Evolutionary conservation across 2,888 invertebrate genomes (phyloP).

Genomic region (Dolichopus griseipennis): DNA sequence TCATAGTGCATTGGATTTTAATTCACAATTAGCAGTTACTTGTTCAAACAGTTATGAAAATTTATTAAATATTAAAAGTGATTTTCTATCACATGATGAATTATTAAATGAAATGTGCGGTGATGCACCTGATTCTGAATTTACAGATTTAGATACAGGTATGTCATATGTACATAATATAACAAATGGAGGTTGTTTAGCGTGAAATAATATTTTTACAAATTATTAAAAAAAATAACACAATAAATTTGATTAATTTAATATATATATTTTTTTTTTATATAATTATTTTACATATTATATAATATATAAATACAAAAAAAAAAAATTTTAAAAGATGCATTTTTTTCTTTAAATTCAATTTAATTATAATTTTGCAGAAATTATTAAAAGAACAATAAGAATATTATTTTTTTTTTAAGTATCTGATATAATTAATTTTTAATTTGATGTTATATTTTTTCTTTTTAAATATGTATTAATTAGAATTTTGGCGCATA

Average conservation of each 20-base stretch:
- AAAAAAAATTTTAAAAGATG: neutral
- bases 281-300: neutral
- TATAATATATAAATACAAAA: constrained; percentile 8
- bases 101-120: constrained; percentile 35
- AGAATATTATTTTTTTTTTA: no score
- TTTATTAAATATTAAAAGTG: constrained; percentile 37
- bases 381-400: no score
- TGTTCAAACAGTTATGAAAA: constrained; percentile 28
- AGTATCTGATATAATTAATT: no score
- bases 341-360: no score
- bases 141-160: constrained; percentile 41
- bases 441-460: no score
- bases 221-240: constrained; percentile 9
- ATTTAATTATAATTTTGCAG: no score
- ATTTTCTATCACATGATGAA: constrained; percentile 33
- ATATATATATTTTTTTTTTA: no score
- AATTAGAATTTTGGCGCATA: no score
- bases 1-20: constrained; percentile 17
- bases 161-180: constrained; percentile 36
- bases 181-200: constrained; percentile 40
- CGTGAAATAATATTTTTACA: constrained; percentile 33
- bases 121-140: constrained; percentile 36
- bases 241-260: neutral
- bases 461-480: no score
- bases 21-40: constrained; percentile 18